Evolutionary conservation across 2,113 vertebrate species (phyloP).

Genomic region (Ondatra zibethicus): DNA sequence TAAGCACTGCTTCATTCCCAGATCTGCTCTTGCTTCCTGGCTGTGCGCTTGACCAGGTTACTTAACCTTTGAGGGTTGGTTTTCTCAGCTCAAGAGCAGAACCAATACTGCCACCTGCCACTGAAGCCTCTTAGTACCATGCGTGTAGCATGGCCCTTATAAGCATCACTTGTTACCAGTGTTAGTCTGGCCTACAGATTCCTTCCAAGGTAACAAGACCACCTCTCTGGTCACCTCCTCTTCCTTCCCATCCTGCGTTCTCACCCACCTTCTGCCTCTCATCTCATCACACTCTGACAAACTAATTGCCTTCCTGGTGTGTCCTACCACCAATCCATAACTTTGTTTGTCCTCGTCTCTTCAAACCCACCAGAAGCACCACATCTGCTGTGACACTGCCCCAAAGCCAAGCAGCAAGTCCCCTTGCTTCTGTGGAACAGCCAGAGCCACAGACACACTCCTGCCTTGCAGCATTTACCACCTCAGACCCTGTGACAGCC

Average conservation of each 20-base stretch:
- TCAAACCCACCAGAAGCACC: background rate
- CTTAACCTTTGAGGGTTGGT: background rate
- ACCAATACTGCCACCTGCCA: background rate
- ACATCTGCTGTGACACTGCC: background rate
- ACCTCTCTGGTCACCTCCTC: background rate
- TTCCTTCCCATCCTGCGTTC: background rate
- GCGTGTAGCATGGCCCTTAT: background rate
- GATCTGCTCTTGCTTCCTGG: background rate
- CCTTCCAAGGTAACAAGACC: background rate
- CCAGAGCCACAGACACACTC: background rate
- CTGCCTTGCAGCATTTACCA: background rate
- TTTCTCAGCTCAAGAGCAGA: constrained; percentile 16
- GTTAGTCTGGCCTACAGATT: background rate
- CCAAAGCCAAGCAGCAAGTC: background rate
- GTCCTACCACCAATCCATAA: background rate
- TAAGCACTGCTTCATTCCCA: background rate
- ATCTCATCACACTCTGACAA: background rate
- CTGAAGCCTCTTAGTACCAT: background rate
- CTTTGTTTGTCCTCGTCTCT: background rate
- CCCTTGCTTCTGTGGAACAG: background rate
- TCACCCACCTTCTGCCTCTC: background rate
- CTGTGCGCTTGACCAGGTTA: background rate
- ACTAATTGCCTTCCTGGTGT: background rate
- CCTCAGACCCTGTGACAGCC: background rate
- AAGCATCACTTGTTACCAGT: background rate